phyloP scores from a whole-genome alignment of 2,797 vertebrate genomes.

The Steatocranus sp. region DNA sequence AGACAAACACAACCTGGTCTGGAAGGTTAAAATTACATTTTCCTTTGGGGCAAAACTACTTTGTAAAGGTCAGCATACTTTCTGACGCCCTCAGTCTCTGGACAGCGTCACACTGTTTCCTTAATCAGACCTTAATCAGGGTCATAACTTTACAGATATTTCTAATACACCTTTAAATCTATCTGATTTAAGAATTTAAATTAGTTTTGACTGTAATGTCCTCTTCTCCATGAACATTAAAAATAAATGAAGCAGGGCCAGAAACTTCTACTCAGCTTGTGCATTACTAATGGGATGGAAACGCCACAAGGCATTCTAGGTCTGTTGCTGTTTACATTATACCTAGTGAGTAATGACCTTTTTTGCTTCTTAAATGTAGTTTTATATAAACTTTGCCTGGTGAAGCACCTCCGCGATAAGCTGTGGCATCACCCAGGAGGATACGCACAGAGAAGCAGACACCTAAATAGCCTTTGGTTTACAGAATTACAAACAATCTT shows the following conservation, averaged over 20 bases:
- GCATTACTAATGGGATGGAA: neutral
- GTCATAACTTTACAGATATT: neutral
- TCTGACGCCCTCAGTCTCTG: neutral
- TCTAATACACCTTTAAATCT: neutral
- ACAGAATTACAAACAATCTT: neutral
- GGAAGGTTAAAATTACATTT: neutral
- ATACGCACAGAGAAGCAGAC: neutral
- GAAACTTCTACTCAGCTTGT: neutral
- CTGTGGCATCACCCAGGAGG: neutral
- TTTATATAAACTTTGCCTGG: neutral
- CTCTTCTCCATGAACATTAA: neutral
- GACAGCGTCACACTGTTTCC: neutral
- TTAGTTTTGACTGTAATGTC: rapidly evolving
- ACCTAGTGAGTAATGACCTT: neutral
- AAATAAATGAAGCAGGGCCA: neutral
- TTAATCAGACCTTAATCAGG: neutral
- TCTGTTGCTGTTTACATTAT: neutral
- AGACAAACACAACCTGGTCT: neutral
- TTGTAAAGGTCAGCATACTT: neutral
- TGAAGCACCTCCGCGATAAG: neutral
- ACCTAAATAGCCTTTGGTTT: neutral
- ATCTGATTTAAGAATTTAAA: neutral
- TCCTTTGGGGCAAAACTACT: neutral
- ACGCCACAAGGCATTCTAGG: neutral
- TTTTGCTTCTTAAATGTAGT: neutral